Evolutionary conservation across 2,888 invertebrate species (phyloP).

Genomic region (Acholoe squamosa): DNA sequence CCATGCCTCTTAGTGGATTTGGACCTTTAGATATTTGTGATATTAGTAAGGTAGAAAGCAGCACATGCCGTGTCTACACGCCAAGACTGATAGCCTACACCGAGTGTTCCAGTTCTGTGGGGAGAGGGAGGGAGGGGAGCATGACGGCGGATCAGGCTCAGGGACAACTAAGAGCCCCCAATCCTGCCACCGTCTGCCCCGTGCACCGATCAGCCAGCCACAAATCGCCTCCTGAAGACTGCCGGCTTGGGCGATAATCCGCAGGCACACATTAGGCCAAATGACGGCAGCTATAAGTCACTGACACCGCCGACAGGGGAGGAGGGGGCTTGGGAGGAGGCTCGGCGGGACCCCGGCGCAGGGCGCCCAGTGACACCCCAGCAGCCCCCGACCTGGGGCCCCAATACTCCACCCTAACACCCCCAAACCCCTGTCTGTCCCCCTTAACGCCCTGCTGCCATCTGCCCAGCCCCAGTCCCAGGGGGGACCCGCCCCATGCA

Average conservation of each 20-base stretch:
- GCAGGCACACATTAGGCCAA: slow-evolving; percentile 29
- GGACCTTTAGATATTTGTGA: no score
- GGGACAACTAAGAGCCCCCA: background rate
- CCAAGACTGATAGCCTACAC: no score
- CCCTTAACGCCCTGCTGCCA: background rate
- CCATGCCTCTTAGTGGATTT: no score
- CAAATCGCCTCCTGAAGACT: slow-evolving; percentile 33
- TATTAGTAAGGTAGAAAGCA: no score
- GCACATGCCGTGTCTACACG: background rate
- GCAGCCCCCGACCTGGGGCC: background rate
- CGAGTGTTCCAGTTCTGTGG: background rate
- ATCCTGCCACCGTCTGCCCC: slow-evolving; percentile 29
- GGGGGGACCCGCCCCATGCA: slow-evolving; percentile 21
- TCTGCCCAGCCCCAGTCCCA: background rate
- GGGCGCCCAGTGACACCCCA: background rate
- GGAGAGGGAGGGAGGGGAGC: background rate
- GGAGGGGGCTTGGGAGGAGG: background rate
- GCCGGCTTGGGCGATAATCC: slow-evolving; percentile 25
- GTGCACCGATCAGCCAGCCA: slow-evolving; percentile 8
- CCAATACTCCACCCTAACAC: background rate
- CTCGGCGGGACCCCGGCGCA: background rate
- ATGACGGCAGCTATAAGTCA: slow-evolving; percentile 19
- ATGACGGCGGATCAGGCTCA: background rate
- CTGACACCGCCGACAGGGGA: background rate
- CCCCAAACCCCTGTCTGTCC: background rate